Percentiles rank a stretch among this genome's conserved stretches.
These are phyloP conservation scores for Danaus plexippus DNA, from an alignment of 1,140 invertebrate species.

Conservation along the genomic window DNA sequence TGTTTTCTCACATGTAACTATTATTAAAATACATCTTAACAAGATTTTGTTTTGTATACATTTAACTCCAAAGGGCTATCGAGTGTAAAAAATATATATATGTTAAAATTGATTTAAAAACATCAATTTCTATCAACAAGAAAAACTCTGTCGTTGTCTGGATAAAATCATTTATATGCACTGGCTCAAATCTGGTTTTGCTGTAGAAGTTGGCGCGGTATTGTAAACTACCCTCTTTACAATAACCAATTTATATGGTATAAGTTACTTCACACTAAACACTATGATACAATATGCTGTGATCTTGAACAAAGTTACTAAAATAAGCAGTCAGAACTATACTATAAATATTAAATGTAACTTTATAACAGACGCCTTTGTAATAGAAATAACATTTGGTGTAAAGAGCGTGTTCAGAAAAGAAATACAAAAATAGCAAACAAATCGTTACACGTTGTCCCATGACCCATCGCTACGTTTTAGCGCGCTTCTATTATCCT, in stretches of 20 bases:
- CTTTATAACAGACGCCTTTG: too few relatives aligned
- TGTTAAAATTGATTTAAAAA: slow-evolving; percentile 4
- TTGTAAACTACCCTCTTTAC: slow-evolving; percentile 70
- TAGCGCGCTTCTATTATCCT: slow-evolving; percentile 49
- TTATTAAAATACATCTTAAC: too few relatives aligned
- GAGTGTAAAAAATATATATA: too few relatives aligned
- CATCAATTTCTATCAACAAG: slow-evolving; percentile 14
- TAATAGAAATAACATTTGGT: too few relatives aligned
- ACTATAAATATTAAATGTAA: too few relatives aligned
- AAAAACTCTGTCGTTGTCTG: slow-evolving; percentile 63
- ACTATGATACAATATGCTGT: too few relatives aligned
- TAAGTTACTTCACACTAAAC: too few relatives aligned
- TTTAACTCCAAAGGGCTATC: too few relatives aligned
- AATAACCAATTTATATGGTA: slow-evolving; percentile 20
- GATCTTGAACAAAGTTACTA: too few relatives aligned
- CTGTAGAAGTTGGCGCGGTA: slow-evolving; percentile 64
- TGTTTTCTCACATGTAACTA: too few relatives aligned
- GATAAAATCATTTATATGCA: slow-evolving; percentile 60
- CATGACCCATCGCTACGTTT: slow-evolving; percentile 35
- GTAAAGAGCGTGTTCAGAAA: slow-evolving; percentile 4
- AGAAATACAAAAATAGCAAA: slow-evolving; percentile 13
- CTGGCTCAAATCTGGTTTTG: slow-evolving; percentile 59
- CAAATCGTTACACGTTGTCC: slow-evolving; percentile 38
- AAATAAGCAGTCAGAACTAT: too few relatives aligned
- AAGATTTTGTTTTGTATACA: too few relatives aligned